These are phyloP conservation scores for Cydia fagiglandana DNA, from an alignment of 1,140 invertebrate genomes.

Conservation along the genomic window DNA sequence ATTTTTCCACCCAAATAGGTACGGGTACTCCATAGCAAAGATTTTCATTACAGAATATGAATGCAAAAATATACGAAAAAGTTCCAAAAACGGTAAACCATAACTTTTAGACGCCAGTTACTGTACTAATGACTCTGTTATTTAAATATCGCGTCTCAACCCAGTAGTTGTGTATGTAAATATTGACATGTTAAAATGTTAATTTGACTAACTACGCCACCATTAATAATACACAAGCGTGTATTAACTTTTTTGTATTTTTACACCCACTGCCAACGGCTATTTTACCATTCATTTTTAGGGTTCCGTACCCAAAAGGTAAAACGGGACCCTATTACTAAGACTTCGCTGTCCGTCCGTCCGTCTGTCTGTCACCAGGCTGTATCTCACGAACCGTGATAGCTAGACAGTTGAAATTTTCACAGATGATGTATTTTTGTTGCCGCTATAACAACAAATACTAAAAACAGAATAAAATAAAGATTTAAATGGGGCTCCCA, in stretches of 20 bases:
- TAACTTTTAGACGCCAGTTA: background rate
- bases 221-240: background rate
- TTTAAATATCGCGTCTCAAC: background rate
- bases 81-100: background rate
- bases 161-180: slow-evolving; percentile 16
- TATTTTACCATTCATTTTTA: slow-evolving; percentile 6
- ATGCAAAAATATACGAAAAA: background rate
- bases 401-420: too few relatives aligned
- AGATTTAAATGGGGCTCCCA: too few relatives aligned
- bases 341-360: too few relatives aligned
- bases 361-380: too few relatives aligned
- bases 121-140: slow-evolving; percentile 8
- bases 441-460: too few relatives aligned
- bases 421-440: too few relatives aligned
- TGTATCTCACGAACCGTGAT: too few relatives aligned
- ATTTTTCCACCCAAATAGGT: too few relatives aligned
- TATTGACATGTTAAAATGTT: slow-evolving; percentile 13
- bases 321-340: too few relatives aligned
- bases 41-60: background rate
- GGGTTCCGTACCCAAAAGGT: too few relatives aligned
- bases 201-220: slow-evolving; percentile 8
- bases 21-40: too few relatives aligned
- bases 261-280: background rate
- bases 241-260: slow-evolving; percentile 1
- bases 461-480: too few relatives aligned